Conservation (phyloP, 2,888 invertebrate genomes). For the Choristoneura rosaceana region DNA sequence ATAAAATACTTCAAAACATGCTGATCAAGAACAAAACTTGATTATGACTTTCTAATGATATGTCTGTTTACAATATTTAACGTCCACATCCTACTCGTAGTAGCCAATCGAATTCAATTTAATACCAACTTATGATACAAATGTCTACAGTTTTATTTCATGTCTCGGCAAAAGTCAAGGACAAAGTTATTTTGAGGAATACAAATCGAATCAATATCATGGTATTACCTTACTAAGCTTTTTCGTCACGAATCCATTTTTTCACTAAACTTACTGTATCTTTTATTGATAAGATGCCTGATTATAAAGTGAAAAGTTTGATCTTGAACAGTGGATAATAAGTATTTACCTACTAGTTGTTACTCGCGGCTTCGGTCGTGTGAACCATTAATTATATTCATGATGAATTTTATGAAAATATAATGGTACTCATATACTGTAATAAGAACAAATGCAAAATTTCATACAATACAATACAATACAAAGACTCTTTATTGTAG, state of each 20-base stretch:
- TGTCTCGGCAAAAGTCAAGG: slow-evolving; percentile 15
- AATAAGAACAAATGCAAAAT: too few species aligned
- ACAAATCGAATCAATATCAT: slow-evolving; percentile 6
- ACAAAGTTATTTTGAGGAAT: slow-evolving; percentile 9
- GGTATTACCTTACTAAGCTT: slow-evolving; percentile 3
- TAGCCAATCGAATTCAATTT: background rate
- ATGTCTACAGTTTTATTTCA: background rate
- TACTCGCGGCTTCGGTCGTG: too few species aligned
- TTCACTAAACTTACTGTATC: background rate
- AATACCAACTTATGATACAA: too few species aligned
- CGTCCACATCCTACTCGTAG: background rate
- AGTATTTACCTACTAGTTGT: too few species aligned
- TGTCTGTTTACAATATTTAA: background rate
- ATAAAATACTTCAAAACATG: slow-evolving; percentile 2
- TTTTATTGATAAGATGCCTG: slow-evolving; percentile 2
- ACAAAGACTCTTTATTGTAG: too few species aligned
- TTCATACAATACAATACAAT: too few species aligned
- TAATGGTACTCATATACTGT: too few species aligned
- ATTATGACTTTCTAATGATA: slow-evolving; percentile 4
- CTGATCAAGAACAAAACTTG: background rate
- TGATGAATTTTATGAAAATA: too few species aligned
- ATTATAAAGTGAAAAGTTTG: background rate
- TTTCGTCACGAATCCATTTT: slow-evolving; percentile 10
- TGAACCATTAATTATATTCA: too few species aligned
- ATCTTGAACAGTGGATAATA: too few species aligned